Conservation (phyloP, 2,797 vertebrate genomes). For the Parauchenoglanis ngamensis region DNA sequence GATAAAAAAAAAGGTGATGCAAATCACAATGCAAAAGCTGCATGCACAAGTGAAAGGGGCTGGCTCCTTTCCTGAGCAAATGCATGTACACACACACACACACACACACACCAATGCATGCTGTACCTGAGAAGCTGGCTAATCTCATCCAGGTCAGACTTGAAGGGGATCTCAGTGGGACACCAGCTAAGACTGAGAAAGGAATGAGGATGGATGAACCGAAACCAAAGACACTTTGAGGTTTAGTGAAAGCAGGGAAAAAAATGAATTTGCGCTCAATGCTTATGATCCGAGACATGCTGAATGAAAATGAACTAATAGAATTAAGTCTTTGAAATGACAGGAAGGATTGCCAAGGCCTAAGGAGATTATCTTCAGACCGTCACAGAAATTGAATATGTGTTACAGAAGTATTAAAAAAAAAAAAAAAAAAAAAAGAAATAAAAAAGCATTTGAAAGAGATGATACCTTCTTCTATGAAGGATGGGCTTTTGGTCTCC, state of each 20-base stretch:
- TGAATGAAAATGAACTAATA: constrained; percentile 30
- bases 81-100: constrained; percentile 18
- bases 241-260: constrained; percentile 52
- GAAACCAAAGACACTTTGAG: constrained; percentile 30
- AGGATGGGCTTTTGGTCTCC: constrained; percentile 86
- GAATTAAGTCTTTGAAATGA: constrained; percentile 12
- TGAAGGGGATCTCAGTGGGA: constrained; percentile 77
- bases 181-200: constrained; percentile 84
- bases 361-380: constrained; percentile 24
- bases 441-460: neutral
- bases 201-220: constrained; percentile 30
- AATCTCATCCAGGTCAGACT: constrained; percentile 78
- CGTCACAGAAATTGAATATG: neutral
- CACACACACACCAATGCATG: constrained; percentile 29
- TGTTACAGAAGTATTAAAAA: constrained; percentile 6
- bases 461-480: constrained; percentile 93
- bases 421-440: neutral
- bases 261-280: constrained; percentile 20
- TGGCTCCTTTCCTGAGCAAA: constrained; percentile 25
- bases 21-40: constrained; percentile 66
- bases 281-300: constrained; percentile 22
- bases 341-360: neutral
- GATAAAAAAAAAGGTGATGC: constrained; percentile 54
- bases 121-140: constrained; percentile 65
- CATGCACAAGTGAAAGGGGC: constrained; percentile 55